Evolutionary conservation across 2,888 invertebrate genomes (phyloP), one percentile per base, ranked within the genome.

Genomic region (Saturnia japonica): DNA sequence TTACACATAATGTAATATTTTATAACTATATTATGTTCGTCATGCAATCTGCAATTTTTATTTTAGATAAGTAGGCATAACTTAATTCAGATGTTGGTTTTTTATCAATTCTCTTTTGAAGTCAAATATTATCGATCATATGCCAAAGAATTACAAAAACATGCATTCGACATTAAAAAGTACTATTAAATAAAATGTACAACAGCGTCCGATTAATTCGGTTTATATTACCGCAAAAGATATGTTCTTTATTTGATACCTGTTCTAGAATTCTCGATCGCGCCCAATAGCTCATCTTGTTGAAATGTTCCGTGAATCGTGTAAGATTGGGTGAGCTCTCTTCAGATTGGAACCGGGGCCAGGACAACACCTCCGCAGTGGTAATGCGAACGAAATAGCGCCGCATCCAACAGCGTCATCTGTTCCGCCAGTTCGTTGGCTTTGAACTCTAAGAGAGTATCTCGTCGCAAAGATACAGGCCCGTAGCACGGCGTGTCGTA

Each of bases 201-300:
- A n/a, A n/a, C n/a, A n/a, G n/a, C n/a, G n/a, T n/a, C n/a, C n/a
- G n/a, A n/a, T n/a, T n/a, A n/a, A n/a, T n/a, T n/a, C n/a, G n/a
- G n/a, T n/a, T n/a, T n/a, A n/a, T n/a, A n/a, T 47, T 47, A 47
- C 11, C 4, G 11, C 4, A 7, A n/a, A n/a, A 54, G n/a, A 4
- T 57, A 25, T 2, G 11, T 57, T 12, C 1, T n/a, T 11, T 42
- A 12, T 25, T 19, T 16, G 75, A n/a, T 40, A 90, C 91, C 86
- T 98, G 97, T 80, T 98, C 97, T 70, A 99, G 93, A 82, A 99
- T 99, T 85, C 97, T 95, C 4, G 99, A 98, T 71, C 99, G 95
- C 62, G 99, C 99, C 99, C 99, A 99, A 85, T 98, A 99, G 72
- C 99, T 99, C 98, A 99, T 99, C 94, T 99, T 99, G 88, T 99